Evolutionary conservation across 1,140 invertebrate species (phyloP), one percentile per base, ranked within the genome.

Genomic region (Heliconius melpomene): DNA sequence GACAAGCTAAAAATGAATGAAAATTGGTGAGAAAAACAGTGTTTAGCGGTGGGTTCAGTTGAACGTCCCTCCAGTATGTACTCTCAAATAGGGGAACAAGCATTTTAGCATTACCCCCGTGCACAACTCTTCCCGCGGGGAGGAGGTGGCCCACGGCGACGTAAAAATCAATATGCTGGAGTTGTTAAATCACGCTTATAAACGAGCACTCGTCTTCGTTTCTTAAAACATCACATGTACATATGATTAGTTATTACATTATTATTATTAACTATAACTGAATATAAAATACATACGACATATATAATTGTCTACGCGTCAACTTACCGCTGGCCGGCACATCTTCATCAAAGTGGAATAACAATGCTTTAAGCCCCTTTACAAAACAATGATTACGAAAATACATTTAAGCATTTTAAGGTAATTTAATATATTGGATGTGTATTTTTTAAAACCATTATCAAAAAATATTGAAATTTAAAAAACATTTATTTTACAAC

Each of bases 151-250:
- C 90, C 91, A 93, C 92, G 93, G 94, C 93, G 93, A 95, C 93
- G 94, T 95, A 96, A 96, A 96, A 96, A 96, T 96, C 96, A 96
- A 96, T 96, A 96, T 96, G 95, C 95, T 95, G 95, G 95, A 95
- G 95, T 95, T 96, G 95, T 95, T 96, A 96, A 96, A 96, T 96
- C 96, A 96, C 95, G 95, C 96, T 96, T 96, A 96, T 96, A 96
- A 96, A 96, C 91, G 95, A 96, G 95, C 94, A 96, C 95, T 96
- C 95, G 95, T 96, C 95, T 95, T 95, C 94, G 91, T 94, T 93
- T 92, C 88, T 91, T 93, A 85, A 93, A 94, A 91, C 90, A 92
- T 86, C 86, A 89, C 80, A 89, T 90, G 86, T 90, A 52, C 50
- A 52, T 52, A 89, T 87, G 88, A 81, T 80, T 73, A 75, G 86